Evolutionary conservation across 2,888 invertebrate species (phyloP).

Genomic region (Apamea epomidion): DNA sequence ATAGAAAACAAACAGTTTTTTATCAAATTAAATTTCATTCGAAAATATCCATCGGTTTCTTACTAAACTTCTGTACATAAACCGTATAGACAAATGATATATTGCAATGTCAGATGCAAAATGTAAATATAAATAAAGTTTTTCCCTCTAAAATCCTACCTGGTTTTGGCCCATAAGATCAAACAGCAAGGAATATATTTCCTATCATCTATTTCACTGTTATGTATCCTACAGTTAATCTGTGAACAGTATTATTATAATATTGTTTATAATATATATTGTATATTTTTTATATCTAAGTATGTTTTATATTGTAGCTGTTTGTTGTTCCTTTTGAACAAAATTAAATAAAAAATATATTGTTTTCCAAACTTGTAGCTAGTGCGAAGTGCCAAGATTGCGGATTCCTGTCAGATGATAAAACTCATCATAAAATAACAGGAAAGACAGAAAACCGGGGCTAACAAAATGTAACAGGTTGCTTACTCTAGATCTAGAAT

Average conservation of each 20-base stretch:
- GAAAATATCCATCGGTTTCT: too few relatives aligned
- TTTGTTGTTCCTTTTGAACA: not conserved
- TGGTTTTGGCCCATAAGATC: not conserved
- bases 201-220: too few relatives aligned
- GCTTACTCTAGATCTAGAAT: not conserved
- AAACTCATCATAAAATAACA: not conserved
- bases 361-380: not conserved
- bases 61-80: too few relatives aligned
- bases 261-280: too few relatives aligned
- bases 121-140: not conserved
- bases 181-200: not conserved
- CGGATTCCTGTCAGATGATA: not conserved
- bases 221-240: too few relatives aligned
- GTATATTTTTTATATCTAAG: too few relatives aligned
- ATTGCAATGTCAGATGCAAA: not conserved
- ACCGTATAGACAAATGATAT: not conserved
- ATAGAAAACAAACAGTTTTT: too few relatives aligned
- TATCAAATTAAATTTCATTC: too few relatives aligned
- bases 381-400: not conserved
- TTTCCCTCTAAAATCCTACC: not conserved
- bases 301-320: not conserved
- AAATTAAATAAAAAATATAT: not conserved
- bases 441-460: not conserved
- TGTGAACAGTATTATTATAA: too few relatives aligned
- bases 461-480: constrained; percentile 37